Evolutionary conservation across 2,797 vertebrate species (phyloP).

Genomic region (Rhabdomys pumilio): DNA sequence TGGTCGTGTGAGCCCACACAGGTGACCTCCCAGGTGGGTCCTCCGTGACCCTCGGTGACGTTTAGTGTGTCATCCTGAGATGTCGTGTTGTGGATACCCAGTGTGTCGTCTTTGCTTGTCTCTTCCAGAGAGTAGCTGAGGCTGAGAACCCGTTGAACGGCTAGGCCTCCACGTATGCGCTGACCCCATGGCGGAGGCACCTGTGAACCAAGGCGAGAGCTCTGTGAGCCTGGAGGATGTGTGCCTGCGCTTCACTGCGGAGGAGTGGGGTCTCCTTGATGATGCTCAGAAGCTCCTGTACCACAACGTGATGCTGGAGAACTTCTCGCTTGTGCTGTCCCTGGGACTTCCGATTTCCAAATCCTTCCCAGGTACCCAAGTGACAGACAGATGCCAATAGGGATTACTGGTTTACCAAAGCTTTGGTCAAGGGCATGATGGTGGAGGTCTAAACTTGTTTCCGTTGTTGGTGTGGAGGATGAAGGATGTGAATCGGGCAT

Average conservation of each 20-base stretch:
- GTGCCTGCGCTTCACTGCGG: background rate
- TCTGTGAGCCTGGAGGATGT: slow-evolving; percentile 23
- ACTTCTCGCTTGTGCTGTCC: background rate
- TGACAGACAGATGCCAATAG: fast-evolving
- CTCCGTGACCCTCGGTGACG: no score
- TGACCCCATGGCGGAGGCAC: background rate
- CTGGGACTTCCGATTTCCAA: background rate
- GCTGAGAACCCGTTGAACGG: no score
- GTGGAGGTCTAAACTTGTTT: background rate
- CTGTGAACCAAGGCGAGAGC: fast-evolving
- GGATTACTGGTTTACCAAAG: background rate
- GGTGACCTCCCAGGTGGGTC: background rate
- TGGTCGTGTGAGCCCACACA: no score
- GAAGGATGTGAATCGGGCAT: background rate
- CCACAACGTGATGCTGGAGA: background rate
- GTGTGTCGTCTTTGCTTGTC: background rate
- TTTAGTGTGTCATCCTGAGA: background rate
- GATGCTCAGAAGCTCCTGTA: slow-evolving; percentile 16
- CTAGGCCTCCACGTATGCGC: fast-evolving
- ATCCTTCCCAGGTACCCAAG: background rate
- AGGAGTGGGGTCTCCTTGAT: slow-evolving; percentile 52
- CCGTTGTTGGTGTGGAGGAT: background rate
- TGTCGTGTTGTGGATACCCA: background rate
- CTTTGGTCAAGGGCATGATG: background rate
- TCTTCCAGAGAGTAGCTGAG: background rate